Conservation (phyloP, 1,140 invertebrate genomes). For the Limonius californicus region DNA sequence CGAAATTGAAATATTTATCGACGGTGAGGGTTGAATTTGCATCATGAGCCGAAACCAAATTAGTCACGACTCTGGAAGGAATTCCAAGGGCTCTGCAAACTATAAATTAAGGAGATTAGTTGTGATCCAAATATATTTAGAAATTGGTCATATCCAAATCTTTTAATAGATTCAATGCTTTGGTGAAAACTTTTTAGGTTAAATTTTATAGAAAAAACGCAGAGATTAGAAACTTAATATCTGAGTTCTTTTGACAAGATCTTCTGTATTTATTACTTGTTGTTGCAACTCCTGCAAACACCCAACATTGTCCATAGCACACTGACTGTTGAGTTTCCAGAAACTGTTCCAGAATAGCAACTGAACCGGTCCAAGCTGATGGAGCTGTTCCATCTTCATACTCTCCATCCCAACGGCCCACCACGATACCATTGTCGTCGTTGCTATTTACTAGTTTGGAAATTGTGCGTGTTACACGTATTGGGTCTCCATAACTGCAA, state of each 20-base stretch:
- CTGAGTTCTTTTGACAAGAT: too few relatives aligned
- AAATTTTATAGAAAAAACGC: too few relatives aligned
- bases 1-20: slow-evolving; percentile 64
- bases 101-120: slow-evolving; percentile 35
- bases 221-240: too few relatives aligned
- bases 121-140: too few relatives aligned
- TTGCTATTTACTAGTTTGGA: slow-evolving; percentile 71
- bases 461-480: slow-evolving; percentile 65
- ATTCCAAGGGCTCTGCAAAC: slow-evolving; percentile 70
- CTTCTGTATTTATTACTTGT: slow-evolving; percentile 59
- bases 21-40: slow-evolving; percentile 67
- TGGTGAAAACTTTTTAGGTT: too few relatives aligned
- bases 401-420: slow-evolving; percentile 69
- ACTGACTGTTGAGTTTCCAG: slow-evolving; percentile 58
- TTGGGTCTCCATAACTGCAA: slow-evolving; percentile 68
- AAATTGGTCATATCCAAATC: too few relatives aligned
- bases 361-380: slow-evolving; percentile 62
- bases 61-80: slow-evolving; percentile 65
- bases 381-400: slow-evolving; percentile 67
- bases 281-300: slow-evolving; percentile 68
- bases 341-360: slow-evolving; percentile 60
- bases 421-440: slow-evolving; percentile 65
- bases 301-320: slow-evolving; percentile 75
- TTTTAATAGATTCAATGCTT: too few relatives aligned
- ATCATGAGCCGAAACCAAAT: slow-evolving; percentile 71